Evolutionary conservation across 2,888 invertebrate genomes (phyloP).

Genomic region (Caenorhabditis afra): DNA sequence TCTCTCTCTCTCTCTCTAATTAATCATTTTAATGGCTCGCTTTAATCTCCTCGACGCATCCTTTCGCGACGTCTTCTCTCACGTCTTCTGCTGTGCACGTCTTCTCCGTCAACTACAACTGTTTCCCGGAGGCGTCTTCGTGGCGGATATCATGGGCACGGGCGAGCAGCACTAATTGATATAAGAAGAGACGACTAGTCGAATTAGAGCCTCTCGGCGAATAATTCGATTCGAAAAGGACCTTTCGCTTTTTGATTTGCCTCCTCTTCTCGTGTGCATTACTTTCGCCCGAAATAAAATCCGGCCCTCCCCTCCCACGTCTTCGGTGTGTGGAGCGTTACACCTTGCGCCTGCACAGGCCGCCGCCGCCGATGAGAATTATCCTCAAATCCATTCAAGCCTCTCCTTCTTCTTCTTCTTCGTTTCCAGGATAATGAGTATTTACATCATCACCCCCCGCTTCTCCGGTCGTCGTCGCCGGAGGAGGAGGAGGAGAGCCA

Average conservation of each 20-base stretch:
- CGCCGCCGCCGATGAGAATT: conserved; percentile 2
- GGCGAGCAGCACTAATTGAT: conserved; percentile 23
- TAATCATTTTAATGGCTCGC: conserved; percentile 45
- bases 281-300: neutral
- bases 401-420: too few relatives aligned
- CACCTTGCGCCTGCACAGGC: conserved; percentile 2
- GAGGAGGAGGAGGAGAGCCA: too few relatives aligned
- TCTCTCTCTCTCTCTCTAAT: too few relatives aligned
- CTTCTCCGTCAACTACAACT: conserved; percentile 5
- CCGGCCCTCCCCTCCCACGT: conserved; percentile 39
- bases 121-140: conserved; percentile 27
- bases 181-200: conserved; percentile 17
- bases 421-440: conserved; percentile 19
- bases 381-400: conserved; percentile 26
- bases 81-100: too few relatives aligned
- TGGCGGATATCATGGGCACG: conserved; percentile 1
- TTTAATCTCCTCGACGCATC: conserved; percentile 28
- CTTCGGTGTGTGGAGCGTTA: conserved; percentile 32
- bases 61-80: too few relatives aligned
- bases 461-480: neutral
- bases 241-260: conserved; percentile 8
- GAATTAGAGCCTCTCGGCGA: conserved; percentile 35
- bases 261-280: neutral
- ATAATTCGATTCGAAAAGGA: conserved; percentile 50
- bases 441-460: conserved; percentile 21